These are phyloP conservation scores for Drosophila putrida DNA, from an alignment of 2,888 invertebrate species.

Conservation along the genomic window DNA sequence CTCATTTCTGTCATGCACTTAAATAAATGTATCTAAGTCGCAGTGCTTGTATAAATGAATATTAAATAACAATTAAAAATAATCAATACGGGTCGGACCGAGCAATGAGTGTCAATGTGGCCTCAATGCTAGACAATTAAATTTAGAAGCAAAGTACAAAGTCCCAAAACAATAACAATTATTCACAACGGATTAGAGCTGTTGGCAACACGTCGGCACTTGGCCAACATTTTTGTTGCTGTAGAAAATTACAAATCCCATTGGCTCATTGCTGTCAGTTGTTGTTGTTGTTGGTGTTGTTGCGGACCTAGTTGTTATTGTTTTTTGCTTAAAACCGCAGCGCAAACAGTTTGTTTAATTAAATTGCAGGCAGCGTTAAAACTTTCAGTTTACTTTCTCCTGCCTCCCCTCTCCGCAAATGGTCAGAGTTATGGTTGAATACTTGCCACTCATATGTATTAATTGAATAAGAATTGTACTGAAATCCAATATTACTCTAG, in stretches of 20 bases:
- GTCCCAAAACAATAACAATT: slow-evolving; percentile 76
- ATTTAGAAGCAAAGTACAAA: slow-evolving; percentile 33
- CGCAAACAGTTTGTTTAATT: slow-evolving; percentile 74
- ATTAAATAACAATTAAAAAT: slow-evolving; percentile 64
- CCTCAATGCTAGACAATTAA: slow-evolving; percentile 45
- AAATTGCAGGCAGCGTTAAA: slow-evolving; percentile 62
- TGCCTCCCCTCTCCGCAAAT: slow-evolving; percentile 16
- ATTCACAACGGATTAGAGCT: slow-evolving; percentile 77
- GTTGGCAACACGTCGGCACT: slow-evolving; percentile 76
- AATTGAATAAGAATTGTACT: slow-evolving; percentile 72
- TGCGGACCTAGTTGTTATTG: slow-evolving; percentile 7
- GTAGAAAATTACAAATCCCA: slow-evolving; percentile 76
- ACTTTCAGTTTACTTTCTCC: slow-evolving; percentile 8
- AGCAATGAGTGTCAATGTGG: slow-evolving; percentile 17
- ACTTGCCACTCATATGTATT: slow-evolving; percentile 66
- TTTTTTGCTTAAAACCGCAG: slow-evolving; percentile 58
- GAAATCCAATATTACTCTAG: slow-evolving; percentile 50
- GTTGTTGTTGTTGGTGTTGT: not conserved
- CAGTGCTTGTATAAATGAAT: slow-evolving; percentile 5
- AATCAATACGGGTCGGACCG: slow-evolving; percentile 53
- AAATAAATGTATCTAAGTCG: slow-evolving; percentile 6
- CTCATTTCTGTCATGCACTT: slow-evolving; percentile 1
- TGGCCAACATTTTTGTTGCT: slow-evolving; percentile 64
- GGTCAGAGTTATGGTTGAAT: slow-evolving; percentile 33
- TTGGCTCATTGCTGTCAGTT: slow-evolving; percentile 38